A percentile compares a stretch with the other conserved stretches of the same genome.
Conservation (phyloP, 2,113 vertebrate species). For the Cercopithecus mona region DNA sequence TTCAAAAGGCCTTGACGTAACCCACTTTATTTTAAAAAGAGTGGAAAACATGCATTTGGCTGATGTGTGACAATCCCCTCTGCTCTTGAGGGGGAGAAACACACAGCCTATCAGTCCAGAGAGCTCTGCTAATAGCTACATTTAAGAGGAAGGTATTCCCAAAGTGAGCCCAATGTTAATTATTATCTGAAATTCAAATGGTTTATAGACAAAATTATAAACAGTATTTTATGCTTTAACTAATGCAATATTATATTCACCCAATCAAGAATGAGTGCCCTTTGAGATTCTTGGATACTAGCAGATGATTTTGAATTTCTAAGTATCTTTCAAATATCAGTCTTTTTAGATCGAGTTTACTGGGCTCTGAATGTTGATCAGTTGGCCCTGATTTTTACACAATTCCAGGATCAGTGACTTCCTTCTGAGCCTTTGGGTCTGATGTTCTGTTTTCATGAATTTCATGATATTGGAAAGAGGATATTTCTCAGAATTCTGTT, state of each 20-base stretch:
- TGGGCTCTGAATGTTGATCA: neutral
- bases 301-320: conserved; percentile 4
- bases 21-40: neutral
- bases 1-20: neutral
- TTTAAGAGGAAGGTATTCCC: conserved; percentile 7
- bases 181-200: neutral
- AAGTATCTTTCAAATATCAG: neutral
- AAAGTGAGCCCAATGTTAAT: neutral
- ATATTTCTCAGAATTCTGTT: conserved; percentile 12
- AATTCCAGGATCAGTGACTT: neutral
- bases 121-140: neutral
- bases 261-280: neutral
- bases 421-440: neutral
- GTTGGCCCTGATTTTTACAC: neutral
- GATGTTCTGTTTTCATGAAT: neutral
- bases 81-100: neutral
- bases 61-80: neutral
- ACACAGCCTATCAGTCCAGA: neutral
- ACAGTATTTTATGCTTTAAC: neutral
- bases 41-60: neutral
- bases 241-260: neutral
- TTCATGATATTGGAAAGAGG: neutral
- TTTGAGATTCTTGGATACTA: neutral
- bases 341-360: conserved; percentile 36
- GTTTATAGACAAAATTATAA: neutral